Conservation (phyloP, 1,140 invertebrate genomes). For the Drosophila nikananu region DNA sequence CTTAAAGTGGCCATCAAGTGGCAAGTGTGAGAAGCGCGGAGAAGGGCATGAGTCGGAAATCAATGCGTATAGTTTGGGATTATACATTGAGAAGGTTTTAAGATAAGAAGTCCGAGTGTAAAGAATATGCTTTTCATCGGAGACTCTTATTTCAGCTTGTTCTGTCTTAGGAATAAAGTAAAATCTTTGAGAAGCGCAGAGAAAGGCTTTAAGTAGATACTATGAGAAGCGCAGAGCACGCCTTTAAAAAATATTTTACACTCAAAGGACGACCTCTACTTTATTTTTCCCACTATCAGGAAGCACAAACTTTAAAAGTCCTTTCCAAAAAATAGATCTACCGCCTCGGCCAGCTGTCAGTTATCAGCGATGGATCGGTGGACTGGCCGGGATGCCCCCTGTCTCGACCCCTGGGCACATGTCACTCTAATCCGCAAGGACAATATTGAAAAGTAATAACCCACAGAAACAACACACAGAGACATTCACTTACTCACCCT, state of each 20-base stretch:
- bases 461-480: constrained; percentile 73
- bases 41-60: constrained; percentile 17
- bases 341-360: constrained; percentile 9
- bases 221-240: not conserved
- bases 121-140: not conserved
- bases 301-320: constrained; percentile 2
- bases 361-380: constrained; percentile 20
- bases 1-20: constrained; percentile 22
- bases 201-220: too few species aligned
- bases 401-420: constrained; percentile 60
- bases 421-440: constrained; percentile 81
- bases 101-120: not conserved
- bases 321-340: not conserved
- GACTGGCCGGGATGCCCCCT: constrained; percentile 3
- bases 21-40: constrained; percentile 10
- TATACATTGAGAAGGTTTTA: not conserved
- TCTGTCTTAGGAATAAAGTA: too few species aligned
- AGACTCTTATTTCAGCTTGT: not conserved
- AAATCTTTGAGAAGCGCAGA: not conserved
- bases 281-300: not conserved
- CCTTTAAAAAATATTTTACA: not conserved
- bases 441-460: constrained; percentile 85
- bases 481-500: constrained; percentile 35
- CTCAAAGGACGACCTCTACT: not conserved
- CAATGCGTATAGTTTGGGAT: constrained; percentile 9